These are phyloP conservation scores for Chironomus striatipennis DNA, from an alignment of 1,140 invertebrate genomes.

Conservation along the genomic window DNA sequence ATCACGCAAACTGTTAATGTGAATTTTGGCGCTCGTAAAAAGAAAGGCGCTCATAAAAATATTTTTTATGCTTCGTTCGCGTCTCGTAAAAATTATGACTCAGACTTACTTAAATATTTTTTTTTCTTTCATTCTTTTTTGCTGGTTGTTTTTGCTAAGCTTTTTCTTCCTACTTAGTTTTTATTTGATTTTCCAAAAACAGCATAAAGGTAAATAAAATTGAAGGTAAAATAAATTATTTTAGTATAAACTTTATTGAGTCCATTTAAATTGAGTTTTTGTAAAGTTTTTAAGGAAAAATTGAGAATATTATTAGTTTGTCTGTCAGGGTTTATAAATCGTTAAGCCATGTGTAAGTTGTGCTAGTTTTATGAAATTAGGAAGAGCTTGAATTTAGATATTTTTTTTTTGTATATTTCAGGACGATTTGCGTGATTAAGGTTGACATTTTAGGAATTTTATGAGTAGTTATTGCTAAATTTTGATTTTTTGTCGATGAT, in stretches of 20 bases:
- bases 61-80: slow-evolving; percentile 1
- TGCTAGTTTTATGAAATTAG: no score
- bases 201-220: not conserved
- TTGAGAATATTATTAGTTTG: no score
- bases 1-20: slow-evolving; percentile 21
- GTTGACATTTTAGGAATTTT: no score
- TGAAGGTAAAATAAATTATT: not conserved
- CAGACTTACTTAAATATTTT: not conserved
- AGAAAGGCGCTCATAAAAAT: slow-evolving; percentile 15
- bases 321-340: no score
- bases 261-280: not conserved
- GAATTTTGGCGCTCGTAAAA: slow-evolving; percentile 22
- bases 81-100: slow-evolving; percentile 18
- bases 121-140: not conserved
- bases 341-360: no score
- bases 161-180: not conserved
- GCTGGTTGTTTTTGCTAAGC: not conserved
- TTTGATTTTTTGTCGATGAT: no score
- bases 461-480: no score
- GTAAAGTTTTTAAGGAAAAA: no score
- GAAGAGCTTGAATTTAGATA: no score
- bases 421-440: no score
- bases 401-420: no score
- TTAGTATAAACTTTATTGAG: not conserved
- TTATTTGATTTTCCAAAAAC: not conserved